phyloP scores from a whole-genome alignment of 1,140 invertebrate genomes.

The Macrostomum lignano region DNA sequence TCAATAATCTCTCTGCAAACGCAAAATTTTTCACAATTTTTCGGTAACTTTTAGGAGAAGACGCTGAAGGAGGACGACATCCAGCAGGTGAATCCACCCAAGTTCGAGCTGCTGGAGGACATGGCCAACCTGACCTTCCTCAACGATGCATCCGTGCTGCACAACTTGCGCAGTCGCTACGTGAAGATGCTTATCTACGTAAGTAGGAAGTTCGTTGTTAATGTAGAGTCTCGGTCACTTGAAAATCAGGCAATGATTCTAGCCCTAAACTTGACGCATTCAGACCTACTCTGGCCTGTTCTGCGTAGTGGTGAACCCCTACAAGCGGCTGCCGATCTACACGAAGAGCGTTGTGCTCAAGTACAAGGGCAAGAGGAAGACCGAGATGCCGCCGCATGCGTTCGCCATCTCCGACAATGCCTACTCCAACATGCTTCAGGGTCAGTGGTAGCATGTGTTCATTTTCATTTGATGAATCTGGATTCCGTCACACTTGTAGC shows the following conservation, averaged over 20 bases:
- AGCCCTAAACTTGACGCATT: no score
- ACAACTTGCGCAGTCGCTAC: conserved; percentile 94
- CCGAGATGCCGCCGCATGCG: conserved; percentile 95
- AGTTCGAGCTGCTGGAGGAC: conserved; percentile 95
- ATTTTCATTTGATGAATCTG: conserved; percentile 8
- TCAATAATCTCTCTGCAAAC: no score
- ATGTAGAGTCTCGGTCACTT: not conserved
- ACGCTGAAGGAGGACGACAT: conserved; percentile 89
- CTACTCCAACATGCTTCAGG: conserved; percentile 96
- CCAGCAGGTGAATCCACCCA: conserved; percentile 92
- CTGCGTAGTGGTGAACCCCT: conserved; percentile 98
- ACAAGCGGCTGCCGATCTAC: conserved; percentile 98
- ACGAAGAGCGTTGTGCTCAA: conserved; percentile 72
- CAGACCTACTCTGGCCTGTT: conserved; percentile 99
- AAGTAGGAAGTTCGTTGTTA: conserved; percentile 28
- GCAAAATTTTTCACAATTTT: no score
- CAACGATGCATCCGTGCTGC: conserved; percentile 92
- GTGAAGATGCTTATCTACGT: conserved; percentile 90
- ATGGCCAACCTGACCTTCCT: conserved; percentile 99
- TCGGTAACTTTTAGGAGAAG: conserved; percentile 11
- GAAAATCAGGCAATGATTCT: no score
- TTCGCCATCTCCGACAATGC: conserved; percentile 98
- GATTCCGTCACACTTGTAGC: no score
- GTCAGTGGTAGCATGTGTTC: conserved; percentile 13
- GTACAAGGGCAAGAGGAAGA: conserved; percentile 92